These are phyloP conservation scores for Myiozetetes cayanensis DNA, from an alignment of 2,113 vertebrate species.

Conservation along the genomic window DNA sequence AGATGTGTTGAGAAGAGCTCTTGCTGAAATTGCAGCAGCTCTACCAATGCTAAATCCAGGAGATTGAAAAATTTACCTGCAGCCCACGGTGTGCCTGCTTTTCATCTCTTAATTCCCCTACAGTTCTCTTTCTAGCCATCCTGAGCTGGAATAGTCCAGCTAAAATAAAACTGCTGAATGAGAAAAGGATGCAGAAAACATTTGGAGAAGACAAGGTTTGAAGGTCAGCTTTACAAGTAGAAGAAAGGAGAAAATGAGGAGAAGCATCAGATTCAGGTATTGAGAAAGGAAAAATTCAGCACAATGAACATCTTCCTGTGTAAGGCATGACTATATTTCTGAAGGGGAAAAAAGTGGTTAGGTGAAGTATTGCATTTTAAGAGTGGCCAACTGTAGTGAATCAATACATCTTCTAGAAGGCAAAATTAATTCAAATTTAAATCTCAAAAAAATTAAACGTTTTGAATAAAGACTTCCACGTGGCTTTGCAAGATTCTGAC, in stretches of 20 bases:
- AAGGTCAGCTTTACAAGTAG: slow-evolving; percentile 67
- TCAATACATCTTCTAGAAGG: not conserved
- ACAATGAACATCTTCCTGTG: not conserved
- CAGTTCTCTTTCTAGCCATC: slow-evolving; percentile 76
- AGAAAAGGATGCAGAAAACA: slow-evolving; percentile 76
- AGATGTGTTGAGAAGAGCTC: slow-evolving; percentile 16
- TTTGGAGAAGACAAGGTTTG: slow-evolving; percentile 66
- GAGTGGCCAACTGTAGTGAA: not conserved
- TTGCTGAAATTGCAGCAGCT: slow-evolving; percentile 55
- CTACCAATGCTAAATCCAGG: slow-evolving; percentile 54
- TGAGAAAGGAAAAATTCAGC: slow-evolving; percentile 34
- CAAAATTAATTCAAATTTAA: not conserved
- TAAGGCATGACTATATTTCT: not conserved
- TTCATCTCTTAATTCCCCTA: slow-evolving; percentile 78
- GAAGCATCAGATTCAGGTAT: slow-evolving; percentile 64
- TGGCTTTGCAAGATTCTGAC: not conserved
- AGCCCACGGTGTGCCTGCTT: slow-evolving; percentile 74
- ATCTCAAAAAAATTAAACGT: not conserved
- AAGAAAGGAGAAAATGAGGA: slow-evolving; percentile 70
- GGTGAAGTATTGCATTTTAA: not conserved
- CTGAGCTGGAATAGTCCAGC: slow-evolving; percentile 79
- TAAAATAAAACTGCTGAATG: slow-evolving; percentile 74
- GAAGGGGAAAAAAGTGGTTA: not conserved
- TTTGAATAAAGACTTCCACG: not conserved
- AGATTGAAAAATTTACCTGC: slow-evolving; percentile 76